Base-by-base conservation (phyloP, 2,888 invertebrate genomes). In the Pristionchus entomophagus region DNA sequence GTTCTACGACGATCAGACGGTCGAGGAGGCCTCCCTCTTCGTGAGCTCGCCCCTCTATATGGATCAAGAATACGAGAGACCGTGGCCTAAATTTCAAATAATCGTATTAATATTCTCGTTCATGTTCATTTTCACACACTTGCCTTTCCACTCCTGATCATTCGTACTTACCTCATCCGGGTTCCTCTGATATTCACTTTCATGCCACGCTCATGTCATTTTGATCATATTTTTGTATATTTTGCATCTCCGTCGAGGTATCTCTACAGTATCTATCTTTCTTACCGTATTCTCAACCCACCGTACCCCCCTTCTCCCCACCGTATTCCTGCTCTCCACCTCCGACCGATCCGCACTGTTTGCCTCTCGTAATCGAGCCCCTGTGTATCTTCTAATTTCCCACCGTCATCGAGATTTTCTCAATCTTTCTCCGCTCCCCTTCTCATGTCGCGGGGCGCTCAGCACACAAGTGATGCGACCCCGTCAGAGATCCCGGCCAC, bases 31-130 rank as follows among this genome's bases (percentile, higher is more conserved):
- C 87, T 90, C 10, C 89, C 91, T 38, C 87, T 91, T 81, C 77
- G 91, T 62, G 91, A 91, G 87, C 86, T 91, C 59, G 89, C 89
- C 35, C 88, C 89, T 0, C 78, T 89, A 6, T 89, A 89, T 65
- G 88, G 88, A 56, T 51, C 85, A 19, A 73, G 85, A 32, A 41
- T 85, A 38, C 35, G 85, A 12, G 85, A 85, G 85, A 85, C 85
- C 2, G 77, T 51, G 56, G 85, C 85, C 77, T 85, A 59, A 85
- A 29, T 69, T 17, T 32, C 29, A 1, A 6, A 6, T 22, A 26
- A 35, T 41, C n/a, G 38, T 12, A 2, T 41, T 82, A 56, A 14
- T 38, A n/a, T 26, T 45, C n/a, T 45, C 59, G 19, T 19, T n/a
- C 26, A 17, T 62, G n/a, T n/a, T n/a, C n/a, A 41, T 77, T 22